A percentile compares a stretch with the other conserved stretches of the same genome.
These are phyloP conservation scores for Nematostella vectensis DNA, from an alignment of 92 coral and sea anemone genomes.

Conservation along the genomic window DNA sequence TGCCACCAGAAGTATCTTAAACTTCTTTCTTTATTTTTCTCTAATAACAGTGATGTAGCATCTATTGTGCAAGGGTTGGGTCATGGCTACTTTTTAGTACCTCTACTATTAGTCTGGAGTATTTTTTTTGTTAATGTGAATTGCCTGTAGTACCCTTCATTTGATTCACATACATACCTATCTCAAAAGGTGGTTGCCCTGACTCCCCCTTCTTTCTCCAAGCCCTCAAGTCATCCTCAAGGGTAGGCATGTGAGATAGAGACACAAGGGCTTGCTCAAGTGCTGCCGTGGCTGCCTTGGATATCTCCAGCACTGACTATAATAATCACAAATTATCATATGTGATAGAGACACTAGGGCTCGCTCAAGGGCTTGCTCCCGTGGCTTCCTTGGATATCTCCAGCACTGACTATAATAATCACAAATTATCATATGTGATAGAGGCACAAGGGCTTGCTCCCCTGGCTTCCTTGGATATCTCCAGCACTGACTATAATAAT, in stretches of 20 bases:
- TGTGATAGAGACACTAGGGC: too few species aligned
- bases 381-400: slow-evolving; percentile 17
- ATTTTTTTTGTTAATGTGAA: too few species aligned
- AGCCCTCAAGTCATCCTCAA: slow-evolving; percentile 30
- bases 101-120: too few species aligned
- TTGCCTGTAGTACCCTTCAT: too few species aligned
- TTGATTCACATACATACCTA: too few species aligned
- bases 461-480: slow-evolving; percentile 42
- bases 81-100: too few species aligned
- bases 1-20: too few species aligned
- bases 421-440: slow-evolving; percentile 21
- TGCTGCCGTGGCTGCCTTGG: slow-evolving; percentile 44
- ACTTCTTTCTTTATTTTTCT: too few species aligned
- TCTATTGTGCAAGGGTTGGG: too few species aligned
- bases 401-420: slow-evolving; percentile 27
- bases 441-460: slow-evolving; percentile 53
- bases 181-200: slow-evolving; percentile 15
- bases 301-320: slow-evolving; percentile 42
- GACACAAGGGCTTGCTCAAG: slow-evolving; percentile 55
- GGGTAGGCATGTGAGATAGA: slow-evolving; percentile 24
- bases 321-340: background rate
- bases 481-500: slow-evolving; percentile 33
- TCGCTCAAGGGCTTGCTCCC: slow-evolving; percentile 11
- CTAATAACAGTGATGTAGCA: too few species aligned
- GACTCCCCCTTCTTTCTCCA: slow-evolving; percentile 28